Percentiles rank a stretch among this genome's conserved stretches.
phyloP scores from a whole-genome alignment of 2,888 invertebrate species.

The Nomada fucata region DNA sequence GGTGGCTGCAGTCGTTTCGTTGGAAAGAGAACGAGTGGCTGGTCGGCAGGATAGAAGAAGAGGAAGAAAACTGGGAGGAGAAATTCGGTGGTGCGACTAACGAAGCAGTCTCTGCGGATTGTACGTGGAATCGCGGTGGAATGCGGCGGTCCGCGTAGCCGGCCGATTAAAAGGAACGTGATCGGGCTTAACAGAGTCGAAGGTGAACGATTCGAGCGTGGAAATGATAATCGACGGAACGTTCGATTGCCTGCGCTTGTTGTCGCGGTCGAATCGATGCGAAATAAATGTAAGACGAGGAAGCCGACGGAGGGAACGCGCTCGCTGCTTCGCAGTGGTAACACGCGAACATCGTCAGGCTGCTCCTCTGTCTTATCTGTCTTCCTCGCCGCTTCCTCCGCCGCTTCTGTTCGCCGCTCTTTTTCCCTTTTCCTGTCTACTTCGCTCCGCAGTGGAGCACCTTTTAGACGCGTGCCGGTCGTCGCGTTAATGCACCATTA shows the following conservation, averaged over 20 bases:
- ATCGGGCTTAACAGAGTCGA: slow-evolving; percentile 47
- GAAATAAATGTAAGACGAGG: not conserved
- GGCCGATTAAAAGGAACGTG: slow-evolving; percentile 51
- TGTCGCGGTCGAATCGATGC: slow-evolving; percentile 12
- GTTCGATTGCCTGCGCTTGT: no score
- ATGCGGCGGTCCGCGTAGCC: slow-evolving; percentile 14
- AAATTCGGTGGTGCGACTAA: slow-evolving; percentile 37
- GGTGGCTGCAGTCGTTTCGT: slow-evolving; percentile 49
- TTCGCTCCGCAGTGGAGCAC: slow-evolving; percentile 50
- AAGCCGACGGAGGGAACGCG: slow-evolving; percentile 55
- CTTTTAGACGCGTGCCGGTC: slow-evolving; percentile 64
- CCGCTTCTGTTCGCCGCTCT: not conserved
- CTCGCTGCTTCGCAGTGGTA: slow-evolving; percentile 65
- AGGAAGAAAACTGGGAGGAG: not conserved
- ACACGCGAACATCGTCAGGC: slow-evolving; percentile 72
- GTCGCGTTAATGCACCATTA: slow-evolving; percentile 71
- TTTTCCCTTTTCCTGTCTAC: slow-evolving; percentile 18
- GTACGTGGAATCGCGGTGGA: slow-evolving; percentile 24
- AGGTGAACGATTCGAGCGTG: not conserved
- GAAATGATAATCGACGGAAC: no score
- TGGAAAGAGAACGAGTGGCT: slow-evolving; percentile 12
- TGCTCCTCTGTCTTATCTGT: slow-evolving; percentile 43
- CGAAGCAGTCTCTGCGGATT: slow-evolving; percentile 39
- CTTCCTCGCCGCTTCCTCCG: slow-evolving; percentile 31
- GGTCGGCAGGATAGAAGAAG: not conserved